Evolutionary conservation across 1,140 invertebrate species (phyloP).

Genomic region (Scaptodrosophila lebanonensis): DNA sequence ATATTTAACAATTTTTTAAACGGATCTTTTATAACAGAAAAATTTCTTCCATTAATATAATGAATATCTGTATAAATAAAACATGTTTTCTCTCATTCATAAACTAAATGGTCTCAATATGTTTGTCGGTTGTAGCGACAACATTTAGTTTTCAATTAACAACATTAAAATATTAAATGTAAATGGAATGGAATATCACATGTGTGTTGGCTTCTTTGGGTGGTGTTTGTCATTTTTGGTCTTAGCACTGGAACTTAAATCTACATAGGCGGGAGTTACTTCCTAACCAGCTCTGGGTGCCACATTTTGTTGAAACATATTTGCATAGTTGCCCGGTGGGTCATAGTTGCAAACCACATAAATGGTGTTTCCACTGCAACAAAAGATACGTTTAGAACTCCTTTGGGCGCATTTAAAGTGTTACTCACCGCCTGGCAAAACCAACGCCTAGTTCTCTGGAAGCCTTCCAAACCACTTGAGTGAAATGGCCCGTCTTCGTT

Average conservation of each 20-base stretch:
- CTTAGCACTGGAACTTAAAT: no score
- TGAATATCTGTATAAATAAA: no score
- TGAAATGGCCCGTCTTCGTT: slow-evolving; percentile 83
- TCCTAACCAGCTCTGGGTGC: slow-evolving; percentile 23
- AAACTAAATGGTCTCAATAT: no score
- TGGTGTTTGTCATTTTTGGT: neutral
- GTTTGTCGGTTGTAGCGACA: no score
- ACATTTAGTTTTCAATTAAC: no score
- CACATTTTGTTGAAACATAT: slow-evolving; percentile 39
- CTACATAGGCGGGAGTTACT: no score
- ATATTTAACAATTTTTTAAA: no score
- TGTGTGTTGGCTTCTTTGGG: slow-evolving; percentile 5
- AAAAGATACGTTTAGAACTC: neutral
- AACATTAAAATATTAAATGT: no score
- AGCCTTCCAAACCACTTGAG: slow-evolving; percentile 85
- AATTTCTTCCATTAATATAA: no score
- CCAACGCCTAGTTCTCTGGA: slow-evolving; percentile 85
- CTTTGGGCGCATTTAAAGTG: neutral
- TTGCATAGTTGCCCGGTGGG: slow-evolving; percentile 58
- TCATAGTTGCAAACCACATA: slow-evolving; percentile 66
- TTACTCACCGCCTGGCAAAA: slow-evolving; percentile 79
- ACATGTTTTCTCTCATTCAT: no score
- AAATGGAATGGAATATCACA: slow-evolving; percentile 1
- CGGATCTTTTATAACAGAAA: no score
- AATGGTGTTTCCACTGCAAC: slow-evolving; percentile 38